Conservation (phyloP, 2,797 vertebrate genomes). For the Myotis myotis region DNA sequence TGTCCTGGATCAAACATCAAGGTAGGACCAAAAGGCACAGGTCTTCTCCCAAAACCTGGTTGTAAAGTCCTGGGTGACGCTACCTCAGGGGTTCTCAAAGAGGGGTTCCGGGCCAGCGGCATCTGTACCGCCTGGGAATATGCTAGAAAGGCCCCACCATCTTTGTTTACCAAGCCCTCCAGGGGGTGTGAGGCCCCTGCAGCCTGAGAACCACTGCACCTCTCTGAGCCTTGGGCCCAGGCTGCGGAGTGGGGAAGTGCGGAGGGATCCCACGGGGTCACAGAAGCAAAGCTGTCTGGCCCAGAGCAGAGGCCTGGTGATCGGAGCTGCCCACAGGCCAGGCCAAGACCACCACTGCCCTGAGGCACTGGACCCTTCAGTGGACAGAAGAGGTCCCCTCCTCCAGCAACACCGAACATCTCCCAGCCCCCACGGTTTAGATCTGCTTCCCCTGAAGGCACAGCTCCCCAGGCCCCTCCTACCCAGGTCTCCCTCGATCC, state of each 20-base stretch:
- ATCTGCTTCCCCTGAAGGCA: background rate
- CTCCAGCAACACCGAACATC: background rate
- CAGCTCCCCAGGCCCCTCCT: background rate
- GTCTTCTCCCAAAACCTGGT: background rate
- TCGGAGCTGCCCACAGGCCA: background rate
- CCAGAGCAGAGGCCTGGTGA: background rate
- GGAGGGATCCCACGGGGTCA: background rate
- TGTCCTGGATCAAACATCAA: background rate
- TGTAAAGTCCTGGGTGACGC: background rate
- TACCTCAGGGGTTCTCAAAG: background rate
- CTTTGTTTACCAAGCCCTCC: background rate
- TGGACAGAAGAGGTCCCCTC: background rate
- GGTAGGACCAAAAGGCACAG: background rate
- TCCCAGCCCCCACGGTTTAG: background rate
- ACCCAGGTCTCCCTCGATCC: background rate
- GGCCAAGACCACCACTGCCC: background rate
- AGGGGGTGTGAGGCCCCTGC: background rate
- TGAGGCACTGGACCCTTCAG: background rate
- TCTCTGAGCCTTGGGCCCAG: fast-evolving
- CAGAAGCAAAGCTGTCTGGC: background rate
- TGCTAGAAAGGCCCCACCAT: background rate
- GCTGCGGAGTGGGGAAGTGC: background rate
- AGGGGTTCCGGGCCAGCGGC: background rate
- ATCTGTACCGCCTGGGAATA: background rate
- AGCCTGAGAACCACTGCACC: background rate